phyloP scores from a whole-genome alignment of 92 coral and sea anemone genomes.

The Porites evermanni region DNA sequence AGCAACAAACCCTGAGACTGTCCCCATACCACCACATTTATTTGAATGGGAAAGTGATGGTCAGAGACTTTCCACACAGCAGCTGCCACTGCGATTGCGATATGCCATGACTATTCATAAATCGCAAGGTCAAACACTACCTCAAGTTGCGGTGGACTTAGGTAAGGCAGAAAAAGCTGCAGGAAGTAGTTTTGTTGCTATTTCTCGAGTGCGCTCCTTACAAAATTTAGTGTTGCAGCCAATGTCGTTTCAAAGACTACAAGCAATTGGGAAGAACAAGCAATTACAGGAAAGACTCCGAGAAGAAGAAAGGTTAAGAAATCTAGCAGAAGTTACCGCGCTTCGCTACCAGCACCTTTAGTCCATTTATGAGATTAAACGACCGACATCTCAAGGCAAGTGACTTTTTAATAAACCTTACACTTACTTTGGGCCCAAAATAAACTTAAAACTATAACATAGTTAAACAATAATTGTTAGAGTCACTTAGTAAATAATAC shows the following conservation, averaged over 20 bases:
- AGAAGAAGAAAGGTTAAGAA: neutral
- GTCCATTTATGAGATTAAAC: too few species aligned
- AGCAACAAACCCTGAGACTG: too few species aligned
- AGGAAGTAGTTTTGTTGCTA: neutral
- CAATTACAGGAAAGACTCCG: slow-evolving; percentile 2
- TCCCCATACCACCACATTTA: too few species aligned
- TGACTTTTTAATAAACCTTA: too few species aligned
- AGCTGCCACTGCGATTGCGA: neutral
- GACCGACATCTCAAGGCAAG: too few species aligned
- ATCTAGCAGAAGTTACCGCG: too few species aligned
- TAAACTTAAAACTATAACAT: too few species aligned
- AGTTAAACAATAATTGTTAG: too few species aligned
- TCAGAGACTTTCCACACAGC: neutral
- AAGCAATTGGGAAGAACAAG: neutral
- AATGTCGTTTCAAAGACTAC: neutral
- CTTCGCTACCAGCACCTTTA: too few species aligned
- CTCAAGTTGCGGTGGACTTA: neutral
- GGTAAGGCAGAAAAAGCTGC: neutral
- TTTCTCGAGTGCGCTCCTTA: neutral
- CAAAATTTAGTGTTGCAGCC: neutral
- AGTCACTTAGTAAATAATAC: too few species aligned
- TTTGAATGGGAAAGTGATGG: neutral
- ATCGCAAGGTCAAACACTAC: neutral
- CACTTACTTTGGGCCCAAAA: too few species aligned
- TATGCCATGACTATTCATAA: neutral